Evolutionary conservation across 1,140 invertebrate genomes (phyloP), one percentile per base, ranked within the genome.

Genomic region (Drosophila novamexicana): DNA sequence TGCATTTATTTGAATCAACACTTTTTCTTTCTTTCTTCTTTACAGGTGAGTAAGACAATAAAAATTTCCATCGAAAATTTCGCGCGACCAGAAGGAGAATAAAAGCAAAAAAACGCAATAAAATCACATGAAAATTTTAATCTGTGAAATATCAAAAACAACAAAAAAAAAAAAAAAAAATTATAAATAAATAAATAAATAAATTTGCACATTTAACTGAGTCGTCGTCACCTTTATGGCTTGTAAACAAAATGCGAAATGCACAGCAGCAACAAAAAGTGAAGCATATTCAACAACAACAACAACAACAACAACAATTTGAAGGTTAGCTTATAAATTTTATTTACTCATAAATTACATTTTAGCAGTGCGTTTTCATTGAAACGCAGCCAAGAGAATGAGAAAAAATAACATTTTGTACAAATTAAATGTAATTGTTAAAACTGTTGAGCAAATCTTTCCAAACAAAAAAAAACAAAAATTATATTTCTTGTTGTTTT

Each of bases 181-280:
- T 3, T 18, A 49, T 1, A 39, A 49, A 62, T 29, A 18, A 39
- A 14, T 9, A 47, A 59, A 57, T 22, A 34, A 70, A 45, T 32
- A 32, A 62, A 44, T 42, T 54, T 58, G 49, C 75, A 63, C 61
- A 66, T 65, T 80, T 63, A 61, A 57, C 56, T 69, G 40, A 67
- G 68, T 76, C 59, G 50, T 65, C 56, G 75, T 58, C 45, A 75
- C 62, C 64, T 67, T 82, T 75, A 59, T 71, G 62, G 65, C 81
- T 71, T 77, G 81, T 84, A 84, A 84, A 80, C 81, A 84, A 80
- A 80, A 84, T 81, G 72, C 78, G 76, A 84, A 80, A 77, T 85
- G 74, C 64, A 53, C 72, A 65, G 44, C 34, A 64, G 54, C 75
- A 71, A 56, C 44, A 71, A 53, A 59, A 52, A 49, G 47, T 42